Base-by-base conservation (phyloP, 2,113 vertebrate species). In the Mastomys coucha region DNA sequence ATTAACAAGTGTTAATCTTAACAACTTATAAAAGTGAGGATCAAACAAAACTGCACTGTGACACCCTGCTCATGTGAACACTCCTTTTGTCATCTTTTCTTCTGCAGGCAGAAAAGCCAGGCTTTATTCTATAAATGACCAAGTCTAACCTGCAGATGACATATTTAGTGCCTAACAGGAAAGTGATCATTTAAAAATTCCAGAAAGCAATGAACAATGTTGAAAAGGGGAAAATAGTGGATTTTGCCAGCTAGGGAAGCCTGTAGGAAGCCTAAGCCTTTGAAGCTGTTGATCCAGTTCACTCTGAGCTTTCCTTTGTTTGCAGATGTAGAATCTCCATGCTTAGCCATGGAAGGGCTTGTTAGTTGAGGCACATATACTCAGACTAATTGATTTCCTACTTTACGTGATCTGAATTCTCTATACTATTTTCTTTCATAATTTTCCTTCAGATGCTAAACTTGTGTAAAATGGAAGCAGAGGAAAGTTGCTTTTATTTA, bases 61-160 rank as follows among this genome's bases (percentile, higher is more conserved):
- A 42, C n/a, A 77, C n/a, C 36, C 58, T 86, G 39, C 26, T 58
- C 36, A 69, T 58, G 14, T 5, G 28, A 11, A 22, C 22, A 28
- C 56, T 58, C 12, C 60, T 67, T 77, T 80, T 9, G 19, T 51
- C 36, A 53, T 91, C 3, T 80, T 65, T 86, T 69, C 53, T 45
- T 67, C 10, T 77, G 88, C 16, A 39, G 22, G 39, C 77, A n/a
- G 63, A 78, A 88, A 89, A 91, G 36, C 10, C 5, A 70, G 67
- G 24, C 8, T 93, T 97, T 94, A 70, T 42, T 85, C 60, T 96
- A 89, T 78, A 96, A 86, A 95, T 94, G 90, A 91, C n/a, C 8
- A 2, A 42, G 69, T 89, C 81, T 94, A 82, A 96, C 87, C 69
- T 39, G 36, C 39, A 88, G 63, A 75, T 94, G 56, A 51, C 16